Base-by-base conservation (phyloP, 2,888 invertebrate species). In the Terebella lapidaria region DNA sequence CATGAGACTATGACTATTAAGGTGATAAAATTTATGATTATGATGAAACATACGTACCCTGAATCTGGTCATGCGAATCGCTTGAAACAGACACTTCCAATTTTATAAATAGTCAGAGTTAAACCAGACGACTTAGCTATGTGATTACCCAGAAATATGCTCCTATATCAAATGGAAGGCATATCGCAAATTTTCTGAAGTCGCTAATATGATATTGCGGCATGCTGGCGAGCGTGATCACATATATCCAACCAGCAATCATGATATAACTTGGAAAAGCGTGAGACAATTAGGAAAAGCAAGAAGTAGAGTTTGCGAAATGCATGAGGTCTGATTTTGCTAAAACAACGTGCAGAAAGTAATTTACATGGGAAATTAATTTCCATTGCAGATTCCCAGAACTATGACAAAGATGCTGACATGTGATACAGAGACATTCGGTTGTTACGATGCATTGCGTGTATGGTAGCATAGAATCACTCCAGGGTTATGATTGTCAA, bases 391-490 rank as follows among this genome's bases (percentile, higher is more conserved):
- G n/a, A n/a, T n/a, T n/a, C n/a, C n/a, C n/a, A n/a, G n/a, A 30
- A n/a, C n/a, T n/a, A n/a, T n/a, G n/a, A n/a, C n/a, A n/a, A n/a
- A n/a, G n/a, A 29, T n/a, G 46, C 55, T 61, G 61, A 77, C 76
- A 72, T 2, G 95, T 94, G 82, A 93, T 93, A 47, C 89, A 88
- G 82, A 0, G 93, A 91, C n/a, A 97, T 87, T 58, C 92, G 85
- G 81, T 94, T 94, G 82, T 96, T 96, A 61, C 95, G 85, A 80
- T 95, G 94, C 89, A 95, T 94, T 60, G 95, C 95, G 83, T 95
- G 94, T 1, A 94, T 95, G 77, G 95, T 96, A 70, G 95, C 95
- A 82, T 95, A 95, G 56, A 60, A 63, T n/a, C 95, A 85, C 81
- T 96, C 95, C 72, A 95, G 83, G 0, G 96, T 95, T 72, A 97